These are phyloP conservation scores for Habrosyne pyritoides DNA, from an alignment of 2,888 invertebrate genomes.

Conservation along the genomic window DNA sequence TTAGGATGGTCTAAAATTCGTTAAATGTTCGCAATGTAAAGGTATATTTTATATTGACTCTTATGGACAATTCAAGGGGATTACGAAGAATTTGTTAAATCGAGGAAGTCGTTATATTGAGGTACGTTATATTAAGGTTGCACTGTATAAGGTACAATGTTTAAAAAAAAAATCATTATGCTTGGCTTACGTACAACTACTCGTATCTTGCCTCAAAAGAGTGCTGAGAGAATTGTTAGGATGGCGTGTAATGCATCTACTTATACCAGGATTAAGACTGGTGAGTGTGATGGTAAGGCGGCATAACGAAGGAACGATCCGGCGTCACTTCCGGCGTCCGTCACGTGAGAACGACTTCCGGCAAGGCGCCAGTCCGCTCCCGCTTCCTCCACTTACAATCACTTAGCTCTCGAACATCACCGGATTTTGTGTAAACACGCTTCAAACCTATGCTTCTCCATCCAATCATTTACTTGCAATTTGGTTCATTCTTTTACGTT, in stretches of 20 bases:
- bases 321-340: conserved; percentile 79
- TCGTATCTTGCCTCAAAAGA: background rate
- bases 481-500: conserved; percentile 38
- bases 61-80: no score
- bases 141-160: no score
- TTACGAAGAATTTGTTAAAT: conserved; percentile 3
- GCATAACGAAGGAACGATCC: conserved; percentile 76
- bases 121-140: no score
- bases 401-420: conserved; percentile 69
- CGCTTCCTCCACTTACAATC: conserved; percentile 73
- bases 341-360: conserved; percentile 81
- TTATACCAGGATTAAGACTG: conserved; percentile 52
- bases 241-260: conserved; percentile 30
- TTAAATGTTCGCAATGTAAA: no score
- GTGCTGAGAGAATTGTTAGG: no score
- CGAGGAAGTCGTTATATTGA: no score
- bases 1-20: no score
- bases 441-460: conserved; percentile 36
- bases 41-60: no score
- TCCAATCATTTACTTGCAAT: conserved; percentile 31
- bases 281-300: conserved; percentile 54
- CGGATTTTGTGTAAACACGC: conserved; percentile 54
- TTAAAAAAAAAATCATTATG: no score
- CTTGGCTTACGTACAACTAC: no score
- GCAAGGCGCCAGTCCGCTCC: conserved; percentile 69